Evolutionary conservation across 2,797 vertebrate genomes (phyloP), one percentile per base, ranked within the genome.

Genomic region (Microhierax caerulescens): DNA sequence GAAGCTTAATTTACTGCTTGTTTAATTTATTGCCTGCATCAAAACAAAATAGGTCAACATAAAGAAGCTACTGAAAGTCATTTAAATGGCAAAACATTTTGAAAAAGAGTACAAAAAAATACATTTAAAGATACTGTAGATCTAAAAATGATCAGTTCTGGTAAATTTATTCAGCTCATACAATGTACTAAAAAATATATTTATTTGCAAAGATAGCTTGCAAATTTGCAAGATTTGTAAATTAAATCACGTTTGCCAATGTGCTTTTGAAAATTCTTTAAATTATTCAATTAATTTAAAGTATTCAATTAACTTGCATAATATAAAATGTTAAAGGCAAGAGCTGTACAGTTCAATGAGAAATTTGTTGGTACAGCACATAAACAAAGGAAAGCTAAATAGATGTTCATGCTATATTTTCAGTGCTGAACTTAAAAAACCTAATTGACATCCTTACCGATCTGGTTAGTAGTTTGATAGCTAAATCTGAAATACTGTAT

Each of bases 1-100:
- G 86, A 91, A 97, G 96, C 94, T 97, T 97, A 97, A 97, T 96
- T 97, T 97, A 96, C 96, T 96, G 68, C 60, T 90, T 96, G 91
- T 91, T 95, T 96, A 94, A 97, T 96, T 97, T 96, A 93, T 95
- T 95, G 67, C 60, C 67, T 95, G 54, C 92, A 94, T 97, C 81
- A 95, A 95, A 93, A 93, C 84, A 93, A 97, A 95, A 91, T 51
- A 82, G 77, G 79, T 81, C 61, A 90, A 63, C 13, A 5, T 78
- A 79, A 94, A 93, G 88, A 95, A 91, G 59, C 80, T 93, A 82
- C 85, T 95, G 93, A 83, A 94, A 96, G 90, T 85, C 88, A 56
- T 95, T 95, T 95, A 94, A 96, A 96, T 96, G 51, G 91, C 74
- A 97, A 88, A 96, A 90, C 51, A 51, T 92, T 95, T 93, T 68